Percentiles rank a stretch among this genome's conserved stretches.
These are phyloP conservation scores for Eupithecia insigniata DNA, from an alignment of 2,888 invertebrate genomes.

Conservation along the genomic window DNA sequence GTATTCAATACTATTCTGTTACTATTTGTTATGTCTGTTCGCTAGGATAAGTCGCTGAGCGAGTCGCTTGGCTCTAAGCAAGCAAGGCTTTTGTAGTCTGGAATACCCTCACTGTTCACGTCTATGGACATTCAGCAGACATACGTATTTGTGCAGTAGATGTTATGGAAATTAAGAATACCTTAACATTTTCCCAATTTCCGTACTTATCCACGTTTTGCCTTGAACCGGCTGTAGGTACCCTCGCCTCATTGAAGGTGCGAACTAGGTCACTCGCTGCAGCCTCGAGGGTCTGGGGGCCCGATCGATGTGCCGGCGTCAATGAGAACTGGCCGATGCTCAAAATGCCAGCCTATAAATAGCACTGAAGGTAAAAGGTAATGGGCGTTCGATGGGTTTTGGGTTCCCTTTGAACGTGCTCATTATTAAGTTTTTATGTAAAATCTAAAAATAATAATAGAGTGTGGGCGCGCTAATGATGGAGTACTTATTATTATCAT, in stretches of 20 bases:
- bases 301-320: conserved; percentile 3
- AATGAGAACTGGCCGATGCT: conserved; percentile 59
- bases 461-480: not conserved
- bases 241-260: conserved; percentile 73
- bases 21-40: no score
- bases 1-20: no score
- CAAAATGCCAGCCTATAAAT: conserved; percentile 65
- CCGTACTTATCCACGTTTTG: conserved; percentile 1
- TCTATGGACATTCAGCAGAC: no score
- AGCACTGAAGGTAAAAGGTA: conserved; percentile 57
- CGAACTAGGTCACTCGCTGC: conserved; percentile 75
- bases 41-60: no score
- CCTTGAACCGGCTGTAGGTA: conserved; percentile 27
- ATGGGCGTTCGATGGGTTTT: conserved; percentile 9
- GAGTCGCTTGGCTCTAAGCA: no score
- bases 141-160: no score
- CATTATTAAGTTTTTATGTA: not conserved
- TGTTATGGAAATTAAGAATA: not conserved
- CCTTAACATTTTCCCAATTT: not conserved
- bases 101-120: no score
- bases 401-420: conserved; percentile 16
- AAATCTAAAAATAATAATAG: not conserved
- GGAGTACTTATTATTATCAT: not conserved
- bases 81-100: no score
- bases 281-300: conserved; percentile 66